Evolutionary conservation across 1,140 invertebrate species (phyloP), one percentile per base, ranked within the genome.

Genomic region (Diprion similis): DNA sequence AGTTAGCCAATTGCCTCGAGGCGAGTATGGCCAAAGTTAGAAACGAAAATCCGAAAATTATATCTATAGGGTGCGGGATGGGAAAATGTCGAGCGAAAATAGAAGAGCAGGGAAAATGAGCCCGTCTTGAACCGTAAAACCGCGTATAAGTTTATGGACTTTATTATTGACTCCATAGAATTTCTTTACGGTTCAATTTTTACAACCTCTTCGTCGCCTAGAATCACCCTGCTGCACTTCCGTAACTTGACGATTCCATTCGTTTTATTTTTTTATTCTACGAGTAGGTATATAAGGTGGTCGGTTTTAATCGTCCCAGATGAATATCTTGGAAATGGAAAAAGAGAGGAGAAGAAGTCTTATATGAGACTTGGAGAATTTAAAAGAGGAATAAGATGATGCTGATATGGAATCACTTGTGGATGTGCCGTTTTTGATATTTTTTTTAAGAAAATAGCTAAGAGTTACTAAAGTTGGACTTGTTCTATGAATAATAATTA

Each of bases 101-200:
- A 37, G 24, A 4, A 37, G 6, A 37, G 24, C 24, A 37, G 1
- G 24, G 24, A 37, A 37, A 37, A 37, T 37, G 24, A 37, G 24
- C 24, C 24, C 24, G 24, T 6, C 2, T 1, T 1, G 24, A 59
- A 59, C n/a, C 51, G 51, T 6, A 59, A 59, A 8, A 4, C 11
- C 51, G 51, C 51, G 9, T 59, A 59, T 59, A 59, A 59, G 4
- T 59, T 59, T 59, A 59, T 59, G n/a, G 51, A 59, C 51, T 17
- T 13, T 59, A 59, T 59, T 59, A 59, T 59, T 59, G 51, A 59
- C 51, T 59, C 51, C 51, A 59, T 59, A 37, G 24, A 13, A 59
- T 59, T 59, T 59, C 51, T 59, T 59, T 59, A 59, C 51, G 51
- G n/a, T 13, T 59, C n/a, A 59, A 59, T 59, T 59, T 59, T 59